phyloP scores from a whole-genome alignment of 2,797 vertebrate genomes.

The Chiloscyllium punctatum region DNA sequence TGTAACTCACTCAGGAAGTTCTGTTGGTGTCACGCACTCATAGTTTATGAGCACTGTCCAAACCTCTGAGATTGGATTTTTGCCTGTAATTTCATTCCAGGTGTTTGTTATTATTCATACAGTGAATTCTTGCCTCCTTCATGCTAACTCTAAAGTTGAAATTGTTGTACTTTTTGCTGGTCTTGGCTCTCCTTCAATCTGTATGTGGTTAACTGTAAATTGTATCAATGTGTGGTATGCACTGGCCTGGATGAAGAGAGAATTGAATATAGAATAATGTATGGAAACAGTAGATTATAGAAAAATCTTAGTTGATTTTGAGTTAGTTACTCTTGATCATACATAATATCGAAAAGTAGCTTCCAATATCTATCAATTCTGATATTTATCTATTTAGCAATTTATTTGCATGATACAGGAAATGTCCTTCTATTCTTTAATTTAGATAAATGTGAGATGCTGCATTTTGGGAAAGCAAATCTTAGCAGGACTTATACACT shows the following conservation, averaged over 20 bases:
- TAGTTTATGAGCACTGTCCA: background rate
- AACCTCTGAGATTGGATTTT: conserved; percentile 6
- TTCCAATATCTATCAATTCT: background rate
- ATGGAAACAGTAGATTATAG: background rate
- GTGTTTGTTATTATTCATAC: conserved; percentile 7
- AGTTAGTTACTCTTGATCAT: background rate
- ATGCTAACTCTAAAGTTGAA: background rate
- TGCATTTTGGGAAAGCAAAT: no score
- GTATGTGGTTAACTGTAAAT: conserved; percentile 15
- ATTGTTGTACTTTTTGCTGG: background rate
- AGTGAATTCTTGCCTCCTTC: background rate
- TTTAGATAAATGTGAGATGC: no score
- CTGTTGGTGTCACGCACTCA: background rate
- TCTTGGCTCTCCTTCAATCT: background rate
- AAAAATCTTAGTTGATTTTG: background rate
- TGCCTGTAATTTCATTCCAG: conserved; percentile 10
- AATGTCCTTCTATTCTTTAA: background rate
- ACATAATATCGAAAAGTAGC: background rate
- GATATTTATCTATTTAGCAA: background rate
- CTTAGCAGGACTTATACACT: no score
- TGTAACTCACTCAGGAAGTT: background rate
- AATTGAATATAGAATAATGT: background rate
- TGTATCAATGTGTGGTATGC: conserved; percentile 4
- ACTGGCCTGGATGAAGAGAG: background rate
- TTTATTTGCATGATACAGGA: background rate